Evolutionary conservation across 2,888 invertebrate species (phyloP), one percentile per base, ranked within the genome.

Genomic region (Andrena marginata): DNA sequence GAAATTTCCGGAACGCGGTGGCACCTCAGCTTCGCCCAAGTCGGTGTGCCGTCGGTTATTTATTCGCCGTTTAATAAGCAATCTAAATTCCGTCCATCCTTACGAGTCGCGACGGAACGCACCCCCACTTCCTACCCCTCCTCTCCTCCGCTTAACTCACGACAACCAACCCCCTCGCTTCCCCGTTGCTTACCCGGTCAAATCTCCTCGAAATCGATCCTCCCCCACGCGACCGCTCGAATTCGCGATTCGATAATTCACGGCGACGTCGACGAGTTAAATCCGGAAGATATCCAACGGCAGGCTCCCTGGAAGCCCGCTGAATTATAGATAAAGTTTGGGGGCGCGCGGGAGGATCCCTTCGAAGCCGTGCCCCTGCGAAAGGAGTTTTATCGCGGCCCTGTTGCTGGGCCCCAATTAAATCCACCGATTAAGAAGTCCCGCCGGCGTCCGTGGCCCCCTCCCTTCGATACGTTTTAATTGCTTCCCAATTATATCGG

Each of bases 1-100:
- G 78, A 87, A 84, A 86, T 81, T 81, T 77, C 29, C 20, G 56
- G 81, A 68, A 80, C 86, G 42, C 60, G 49, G 16, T 67, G 67
- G 73, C 72, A 60, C 67, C 69, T 67, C 56, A 68, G 49, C 79
- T 51, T 63, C 83, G 82, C 20, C 72, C 78, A 85, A 87, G 86
- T 89, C 85, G 85, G 79, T 76, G 77, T 6, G 76, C 73, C 81
- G 77, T 79, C 85, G 90, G 89, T 93, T 93, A 93, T 93, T 93
- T 92, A 92, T 92, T 92, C 91, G 90, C 72, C 89, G 89, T 91
- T 92, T 92, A 93, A 93, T 93, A 92, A 93, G 93, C 93, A 93
- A 93, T 93, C 92, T 92, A 93, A 93, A 93, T 93, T 93, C 93
- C 90, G 90, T 92, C 91, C 91, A 90, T 92, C 91, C 90, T 91